Evolutionary conservation across 2,797 vertebrate genomes (phyloP).

Genomic region (Spinibarbus caldwelli): DNA sequence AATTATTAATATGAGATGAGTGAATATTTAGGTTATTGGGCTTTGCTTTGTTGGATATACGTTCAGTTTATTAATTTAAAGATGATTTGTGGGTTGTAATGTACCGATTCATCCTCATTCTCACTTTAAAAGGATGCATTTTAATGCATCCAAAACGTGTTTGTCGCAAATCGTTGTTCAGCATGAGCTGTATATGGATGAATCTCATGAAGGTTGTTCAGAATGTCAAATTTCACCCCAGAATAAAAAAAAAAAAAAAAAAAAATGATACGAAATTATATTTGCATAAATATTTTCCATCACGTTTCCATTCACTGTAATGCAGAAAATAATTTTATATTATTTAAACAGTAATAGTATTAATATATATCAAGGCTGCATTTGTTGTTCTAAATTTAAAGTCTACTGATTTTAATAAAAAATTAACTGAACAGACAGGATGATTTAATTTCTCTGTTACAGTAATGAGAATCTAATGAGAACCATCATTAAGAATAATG

Average conservation of each 20-base stretch:
- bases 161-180: not conserved
- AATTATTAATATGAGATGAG: not conserved
- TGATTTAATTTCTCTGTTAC: conserved; percentile 1
- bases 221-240: not conserved
- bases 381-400: not conserved
- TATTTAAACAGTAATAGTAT: not conserved
- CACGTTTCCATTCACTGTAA: not conserved
- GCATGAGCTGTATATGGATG: not conserved
- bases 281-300: not conserved
- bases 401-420: not conserved
- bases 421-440: not conserved
- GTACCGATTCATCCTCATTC: not conserved
- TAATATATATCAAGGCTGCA: not conserved
- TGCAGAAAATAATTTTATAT: not conserved
- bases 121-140: not conserved
- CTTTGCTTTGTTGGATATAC: not conserved
- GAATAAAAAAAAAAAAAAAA: too few species aligned
- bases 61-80: not conserved
- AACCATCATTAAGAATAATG: conserved; percentile 21
- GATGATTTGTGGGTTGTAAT: not conserved
- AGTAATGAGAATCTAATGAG: conserved; percentile 1
- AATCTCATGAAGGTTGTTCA: not conserved
- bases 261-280: not conserved
- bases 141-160: not conserved
- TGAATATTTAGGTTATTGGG: not conserved